phyloP scores from a whole-genome alignment of 2,888 invertebrate genomes.

The Sturmia bella region DNA sequence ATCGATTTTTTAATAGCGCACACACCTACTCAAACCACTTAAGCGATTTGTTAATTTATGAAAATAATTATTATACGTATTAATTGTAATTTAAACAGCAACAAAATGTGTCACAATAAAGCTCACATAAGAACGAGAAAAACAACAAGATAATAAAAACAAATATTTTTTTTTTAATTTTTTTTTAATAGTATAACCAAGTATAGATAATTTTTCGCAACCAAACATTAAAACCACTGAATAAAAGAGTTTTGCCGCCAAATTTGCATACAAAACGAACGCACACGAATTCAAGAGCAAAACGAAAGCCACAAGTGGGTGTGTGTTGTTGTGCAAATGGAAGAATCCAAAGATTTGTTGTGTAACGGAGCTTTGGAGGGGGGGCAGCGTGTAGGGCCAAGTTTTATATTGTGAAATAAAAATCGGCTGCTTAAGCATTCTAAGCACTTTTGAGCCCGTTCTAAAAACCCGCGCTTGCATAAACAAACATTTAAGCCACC shows the following conservation, averaged over 20 bases:
- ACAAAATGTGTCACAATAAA: slow-evolving; percentile 40
- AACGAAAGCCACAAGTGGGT: slow-evolving; percentile 35
- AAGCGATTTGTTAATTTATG: slow-evolving; percentile 32
- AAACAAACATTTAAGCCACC: slow-evolving; percentile 4
- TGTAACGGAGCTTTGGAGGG: neutral
- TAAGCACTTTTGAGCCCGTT: slow-evolving; percentile 48
- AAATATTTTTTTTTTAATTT: neutral
- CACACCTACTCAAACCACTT: slow-evolving; percentile 32
- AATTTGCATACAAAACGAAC: slow-evolving; percentile 20
- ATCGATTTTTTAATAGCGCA: neutral
- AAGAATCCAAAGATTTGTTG: neutral
- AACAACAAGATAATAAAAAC: neutral
- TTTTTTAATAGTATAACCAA: slow-evolving; percentile 7
- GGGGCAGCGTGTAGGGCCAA: neutral
- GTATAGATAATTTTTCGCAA: slow-evolving; percentile 25
- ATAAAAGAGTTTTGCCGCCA: slow-evolving; percentile 52
- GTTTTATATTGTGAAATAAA: neutral
- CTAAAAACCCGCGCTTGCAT: slow-evolving; percentile 6
- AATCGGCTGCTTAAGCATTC: slow-evolving; percentile 50
- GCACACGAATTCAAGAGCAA: slow-evolving; percentile 13
- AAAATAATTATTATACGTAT: slow-evolving; percentile 30
- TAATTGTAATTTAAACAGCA: slow-evolving; percentile 34
- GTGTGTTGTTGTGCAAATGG: slow-evolving; percentile 39
- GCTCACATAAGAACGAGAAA: neutral
- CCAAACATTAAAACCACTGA: slow-evolving; percentile 2